A percentile compares a stretch with the other conserved stretches of the same genome.
These are phyloP conservation scores for Aythya fuligula DNA, from an alignment of 2,797 vertebrate species.

Conservation along the genomic window DNA sequence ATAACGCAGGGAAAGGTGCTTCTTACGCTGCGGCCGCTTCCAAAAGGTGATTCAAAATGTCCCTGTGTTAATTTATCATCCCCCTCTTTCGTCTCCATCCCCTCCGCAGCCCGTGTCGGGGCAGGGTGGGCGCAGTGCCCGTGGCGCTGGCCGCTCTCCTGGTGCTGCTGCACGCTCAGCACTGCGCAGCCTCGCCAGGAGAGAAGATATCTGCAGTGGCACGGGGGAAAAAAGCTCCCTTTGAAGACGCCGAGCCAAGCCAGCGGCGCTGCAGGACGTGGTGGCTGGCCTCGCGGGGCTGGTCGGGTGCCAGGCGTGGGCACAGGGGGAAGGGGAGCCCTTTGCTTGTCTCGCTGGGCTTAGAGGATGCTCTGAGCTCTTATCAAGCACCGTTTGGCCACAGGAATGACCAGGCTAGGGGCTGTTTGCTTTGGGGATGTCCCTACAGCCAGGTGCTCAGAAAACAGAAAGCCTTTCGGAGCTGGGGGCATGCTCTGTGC, in stretches of 20 bases:
- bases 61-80: neutral
- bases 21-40: neutral
- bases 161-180: neutral
- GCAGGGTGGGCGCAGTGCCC: neutral
- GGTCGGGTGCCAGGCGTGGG: neutral
- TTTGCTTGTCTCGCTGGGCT: neutral
- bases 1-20: constrained; percentile 17
- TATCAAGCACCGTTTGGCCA: neutral
- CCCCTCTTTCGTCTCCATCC: neutral
- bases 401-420: neutral
- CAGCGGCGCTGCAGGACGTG: accelerated
- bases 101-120: neutral
- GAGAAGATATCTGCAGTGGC: neutral
- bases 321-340: neutral
- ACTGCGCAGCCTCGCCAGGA: neutral
- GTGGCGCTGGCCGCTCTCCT: neutral
- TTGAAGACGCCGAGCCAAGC: neutral
- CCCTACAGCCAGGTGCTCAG: neutral
- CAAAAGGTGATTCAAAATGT: constrained; percentile 20
- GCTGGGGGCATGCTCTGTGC: accelerated
- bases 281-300: neutral
- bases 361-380: neutral
- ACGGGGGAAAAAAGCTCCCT: neutral
- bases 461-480: neutral
- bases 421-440: neutral